Base-by-base conservation (phyloP, 2,888 invertebrate genomes). In the Drosophila vallismaia region DNA sequence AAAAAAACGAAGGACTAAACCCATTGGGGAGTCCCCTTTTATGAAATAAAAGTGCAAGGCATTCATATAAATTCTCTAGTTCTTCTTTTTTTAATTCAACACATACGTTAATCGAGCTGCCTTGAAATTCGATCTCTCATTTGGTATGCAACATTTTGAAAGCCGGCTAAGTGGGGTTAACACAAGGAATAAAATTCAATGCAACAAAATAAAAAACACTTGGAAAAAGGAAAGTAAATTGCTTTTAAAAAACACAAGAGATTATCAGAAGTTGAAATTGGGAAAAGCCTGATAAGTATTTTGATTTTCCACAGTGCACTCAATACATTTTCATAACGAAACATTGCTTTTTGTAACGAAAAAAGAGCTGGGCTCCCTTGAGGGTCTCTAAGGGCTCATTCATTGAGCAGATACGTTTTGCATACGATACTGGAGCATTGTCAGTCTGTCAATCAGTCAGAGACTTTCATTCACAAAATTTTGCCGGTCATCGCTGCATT, bases 71-170 rank as follows among this genome's bases (percentile, higher is more conserved):
- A 59, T 71, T 58, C 10, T 36, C 8, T 19, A 1, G 44, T 12
- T 49, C 8, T 71, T 72, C 29, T 81, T 81, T 85, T 87, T 83
- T 89, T 80, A 82, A 89, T 89, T 89, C 88, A 90, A 88, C 88
- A 88, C 88, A 90, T 88, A 86, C 89, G 82, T 88, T 90, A 90
- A 90, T 90, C 90, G 89, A 71, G 64, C 56, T 60, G 45, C 26
- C 58, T 52, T 31, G 82, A 75, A 88, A 82, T 75, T 79, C 63
- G 88, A 82, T 88, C 82, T 70, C 67, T 57, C 57, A 69, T 52
- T 62, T 60, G 58, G 71, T 75, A 59, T 66, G 77, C 77, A 29
- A 19, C 66, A 64, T 74, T 77, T 82, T 81, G 73, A 88, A 73
- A 72, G 78, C 71, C 73, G 67, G 71, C 86, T 74, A 84, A 84